These are phyloP conservation scores for Papilio polyxenes DNA, from an alignment of 1,140 invertebrate species.

Conservation along the genomic window DNA sequence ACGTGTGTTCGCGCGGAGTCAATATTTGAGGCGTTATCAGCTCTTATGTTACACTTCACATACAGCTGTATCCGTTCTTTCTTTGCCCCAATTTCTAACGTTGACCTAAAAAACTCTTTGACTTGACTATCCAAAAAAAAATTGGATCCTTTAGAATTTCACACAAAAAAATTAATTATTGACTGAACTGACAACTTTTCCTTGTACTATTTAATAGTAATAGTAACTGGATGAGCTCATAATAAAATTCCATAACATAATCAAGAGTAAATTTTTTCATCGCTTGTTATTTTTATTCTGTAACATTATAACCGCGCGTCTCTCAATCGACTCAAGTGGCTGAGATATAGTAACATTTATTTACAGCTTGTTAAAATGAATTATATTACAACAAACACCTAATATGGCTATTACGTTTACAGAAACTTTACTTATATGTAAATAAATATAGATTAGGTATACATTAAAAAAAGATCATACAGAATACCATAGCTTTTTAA, in stretches of 20 bases:
- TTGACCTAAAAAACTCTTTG: neutral
- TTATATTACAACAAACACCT: no score
- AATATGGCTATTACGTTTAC: no score
- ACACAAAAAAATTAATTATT: no score
- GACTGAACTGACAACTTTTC: no score
- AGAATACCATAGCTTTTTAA: no score
- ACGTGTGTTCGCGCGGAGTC: slow-evolving; percentile 43
- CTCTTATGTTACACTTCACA: slow-evolving; percentile 38
- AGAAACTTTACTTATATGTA: no score
- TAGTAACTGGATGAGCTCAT: neutral
- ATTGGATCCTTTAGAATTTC: no score
- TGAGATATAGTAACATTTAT: neutral
- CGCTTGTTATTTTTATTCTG: neutral
- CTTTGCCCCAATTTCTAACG: neutral
- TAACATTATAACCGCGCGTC: slow-evolving; percentile 2
- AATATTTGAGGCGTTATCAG: slow-evolving; percentile 47
- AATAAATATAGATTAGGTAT: no score
- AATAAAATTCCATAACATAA: neutral
- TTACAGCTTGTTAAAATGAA: neutral
- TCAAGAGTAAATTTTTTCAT: slow-evolving; percentile 12
- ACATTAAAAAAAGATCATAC: no score
- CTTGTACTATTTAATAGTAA: no score
- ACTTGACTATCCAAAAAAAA: no score
- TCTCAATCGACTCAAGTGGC: neutral
- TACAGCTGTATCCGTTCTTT: slow-evolving; percentile 25